Evolutionary conservation across 2,113 vertebrate genomes (phyloP).

Genomic region (Pithys albifrons): DNA sequence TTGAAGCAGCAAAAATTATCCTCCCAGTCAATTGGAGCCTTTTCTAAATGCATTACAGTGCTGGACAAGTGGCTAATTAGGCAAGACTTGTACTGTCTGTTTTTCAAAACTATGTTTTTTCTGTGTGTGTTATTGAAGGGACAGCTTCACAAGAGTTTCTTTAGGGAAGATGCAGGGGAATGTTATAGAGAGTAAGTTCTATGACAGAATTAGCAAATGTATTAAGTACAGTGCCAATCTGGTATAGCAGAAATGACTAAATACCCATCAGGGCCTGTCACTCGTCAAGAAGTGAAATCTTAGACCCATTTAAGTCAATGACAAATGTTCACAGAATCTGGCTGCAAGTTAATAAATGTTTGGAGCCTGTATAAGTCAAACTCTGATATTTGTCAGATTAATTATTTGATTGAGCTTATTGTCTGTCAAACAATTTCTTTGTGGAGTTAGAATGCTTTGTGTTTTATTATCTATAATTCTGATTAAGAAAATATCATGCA

Average conservation of each 20-base stretch:
- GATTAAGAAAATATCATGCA: neutral
- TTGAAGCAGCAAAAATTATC: neutral
- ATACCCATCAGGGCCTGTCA: constrained; percentile 69
- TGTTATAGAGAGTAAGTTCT: constrained; percentile 62
- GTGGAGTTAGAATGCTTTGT: constrained; percentile 6
- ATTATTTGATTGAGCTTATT: constrained; percentile 66
- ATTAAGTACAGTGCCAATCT: constrained; percentile 70
- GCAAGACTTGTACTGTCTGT: constrained; percentile 2
- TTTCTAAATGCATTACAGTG: constrained; percentile 1
- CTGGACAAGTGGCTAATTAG: constrained; percentile 40
- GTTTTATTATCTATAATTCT: constrained; percentile 12
- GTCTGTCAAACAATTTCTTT: constrained; percentile 55
- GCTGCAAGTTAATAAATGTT: constrained; percentile 69
- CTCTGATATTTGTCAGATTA: constrained; percentile 63
- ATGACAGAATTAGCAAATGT: constrained; percentile 71
- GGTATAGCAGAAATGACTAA: constrained; percentile 67
- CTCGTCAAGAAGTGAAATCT: constrained; percentile 70
- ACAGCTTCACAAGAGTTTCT: constrained; percentile 55
- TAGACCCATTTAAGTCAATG: constrained; percentile 67
- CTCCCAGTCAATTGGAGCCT: neutral
- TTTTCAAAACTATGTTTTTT: constrained; percentile 13
- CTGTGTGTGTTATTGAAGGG: constrained; percentile 10
- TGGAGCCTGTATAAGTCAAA: constrained; percentile 59
- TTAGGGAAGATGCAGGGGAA: constrained; percentile 44
- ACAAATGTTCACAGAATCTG: constrained; percentile 72